phyloP scores from a whole-genome alignment of 2,113 vertebrate genomes.

The Alces alces region DNA sequence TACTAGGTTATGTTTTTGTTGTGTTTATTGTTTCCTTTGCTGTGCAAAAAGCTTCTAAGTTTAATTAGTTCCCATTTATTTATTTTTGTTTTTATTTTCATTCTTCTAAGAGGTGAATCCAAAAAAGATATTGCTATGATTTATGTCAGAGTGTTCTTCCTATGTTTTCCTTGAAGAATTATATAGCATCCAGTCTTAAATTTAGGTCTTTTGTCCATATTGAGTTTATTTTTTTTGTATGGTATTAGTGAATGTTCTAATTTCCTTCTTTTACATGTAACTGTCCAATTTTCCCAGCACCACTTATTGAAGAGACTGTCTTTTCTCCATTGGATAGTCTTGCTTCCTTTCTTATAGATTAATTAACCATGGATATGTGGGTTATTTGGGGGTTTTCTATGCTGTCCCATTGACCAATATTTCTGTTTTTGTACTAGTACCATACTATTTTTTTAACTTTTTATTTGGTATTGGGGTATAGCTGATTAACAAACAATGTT shows the following conservation, averaged over 20 bases:
- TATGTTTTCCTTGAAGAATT: neutral
- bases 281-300: neutral
- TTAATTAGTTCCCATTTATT: neutral
- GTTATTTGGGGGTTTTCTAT: neutral
- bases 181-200: neutral
- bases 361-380: neutral
- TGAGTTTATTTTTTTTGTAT: neutral
- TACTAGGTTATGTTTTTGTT: neutral
- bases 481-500: neutral
- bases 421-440: neutral
- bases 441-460: neutral
- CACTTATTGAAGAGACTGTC: neutral
- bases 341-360: neutral
- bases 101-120: neutral
- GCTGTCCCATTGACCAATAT: neutral
- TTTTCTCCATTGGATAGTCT: neutral
- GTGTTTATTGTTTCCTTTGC: neutral
- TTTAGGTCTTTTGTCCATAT: neutral
- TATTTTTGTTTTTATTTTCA: neutral
- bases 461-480: neutral
- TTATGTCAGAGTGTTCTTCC: neutral
- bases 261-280: neutral
- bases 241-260: neutral
- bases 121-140: neutral
- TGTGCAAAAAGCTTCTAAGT: neutral